phyloP scores from a whole-genome alignment of 2,113 vertebrate species.

The Peucedramus taeniatus region DNA sequence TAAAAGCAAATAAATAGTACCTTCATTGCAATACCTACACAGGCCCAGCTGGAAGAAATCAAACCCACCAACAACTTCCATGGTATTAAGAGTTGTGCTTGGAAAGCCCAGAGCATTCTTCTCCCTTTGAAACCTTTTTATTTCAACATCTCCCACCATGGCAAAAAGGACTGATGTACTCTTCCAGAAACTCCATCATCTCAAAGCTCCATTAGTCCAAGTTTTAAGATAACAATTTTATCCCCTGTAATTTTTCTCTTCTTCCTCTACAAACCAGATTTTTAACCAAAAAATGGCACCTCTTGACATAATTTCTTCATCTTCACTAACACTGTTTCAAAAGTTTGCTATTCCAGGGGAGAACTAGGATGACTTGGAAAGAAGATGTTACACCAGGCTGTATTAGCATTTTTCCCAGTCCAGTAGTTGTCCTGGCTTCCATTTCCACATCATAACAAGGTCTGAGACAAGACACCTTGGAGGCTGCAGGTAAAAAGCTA shows the following conservation, averaged over 20 bases:
- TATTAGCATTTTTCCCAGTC: not conserved
- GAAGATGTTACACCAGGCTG: not conserved
- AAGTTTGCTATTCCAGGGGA: not conserved
- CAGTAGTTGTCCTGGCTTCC: not conserved
- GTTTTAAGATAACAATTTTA: not conserved
- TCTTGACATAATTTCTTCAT: not conserved
- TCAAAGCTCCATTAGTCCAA: not conserved
- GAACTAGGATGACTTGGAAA: not conserved
- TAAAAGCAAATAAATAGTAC: not conserved
- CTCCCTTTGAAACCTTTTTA: not conserved
- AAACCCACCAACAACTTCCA: not conserved
- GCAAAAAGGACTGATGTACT: not conserved
- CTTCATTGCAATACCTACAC: not conserved
- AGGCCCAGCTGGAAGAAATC: not conserved
- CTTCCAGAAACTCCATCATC: not conserved
- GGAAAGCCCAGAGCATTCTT: not conserved
- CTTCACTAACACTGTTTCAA: not conserved
- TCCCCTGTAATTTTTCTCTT: not conserved
- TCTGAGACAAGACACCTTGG: not conserved
- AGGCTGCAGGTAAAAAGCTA: not conserved
- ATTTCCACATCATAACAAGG: not conserved
- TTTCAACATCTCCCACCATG: not conserved
- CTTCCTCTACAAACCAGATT: not conserved
- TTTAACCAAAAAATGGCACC: not conserved
- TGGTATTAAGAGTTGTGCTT: not conserved